These are phyloP conservation scores for Triplophysa siluroides DNA, from an alignment of 2,113 vertebrate genomes.

Conservation along the genomic window DNA sequence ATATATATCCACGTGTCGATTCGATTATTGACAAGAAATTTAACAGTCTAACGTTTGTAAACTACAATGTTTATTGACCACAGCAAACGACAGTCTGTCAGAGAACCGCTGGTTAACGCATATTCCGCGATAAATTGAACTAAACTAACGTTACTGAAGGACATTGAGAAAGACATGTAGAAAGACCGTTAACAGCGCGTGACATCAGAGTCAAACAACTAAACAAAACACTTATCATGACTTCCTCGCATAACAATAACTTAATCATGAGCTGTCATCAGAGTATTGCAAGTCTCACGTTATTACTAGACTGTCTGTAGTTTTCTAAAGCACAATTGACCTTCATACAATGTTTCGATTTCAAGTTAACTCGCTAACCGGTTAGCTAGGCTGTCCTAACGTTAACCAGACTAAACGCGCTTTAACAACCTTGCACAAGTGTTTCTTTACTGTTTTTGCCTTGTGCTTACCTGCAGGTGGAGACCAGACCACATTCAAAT, in stretches of 20 bases:
- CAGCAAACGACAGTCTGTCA: no score
- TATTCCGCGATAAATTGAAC: neutral
- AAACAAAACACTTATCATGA: neutral
- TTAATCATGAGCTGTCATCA: neutral
- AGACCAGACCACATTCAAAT: conserved; percentile 67
- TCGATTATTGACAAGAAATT: neutral
- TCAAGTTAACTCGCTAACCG: conserved; percentile 19
- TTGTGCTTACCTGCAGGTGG: conserved; percentile 63
- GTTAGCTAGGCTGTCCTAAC: conserved; percentile 12
- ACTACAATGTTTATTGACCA: neutral
- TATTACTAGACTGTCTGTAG: neutral
- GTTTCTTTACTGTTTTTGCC: neutral
- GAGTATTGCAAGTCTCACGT: no score
- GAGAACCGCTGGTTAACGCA: neutral
- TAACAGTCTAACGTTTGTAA: neutral
- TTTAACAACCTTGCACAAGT: neutral
- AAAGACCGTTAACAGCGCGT: neutral
- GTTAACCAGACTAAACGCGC: neutral
- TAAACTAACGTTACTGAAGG: neutral
- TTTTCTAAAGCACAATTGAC: neutral
- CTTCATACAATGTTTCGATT: neutral
- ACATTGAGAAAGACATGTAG: neutral
- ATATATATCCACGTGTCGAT: neutral
- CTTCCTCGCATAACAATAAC: neutral
- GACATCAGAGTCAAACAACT: neutral